Evolutionary conservation across 1,140 invertebrate genomes (phyloP).

Genomic region (Drosophila navojoa): DNA sequence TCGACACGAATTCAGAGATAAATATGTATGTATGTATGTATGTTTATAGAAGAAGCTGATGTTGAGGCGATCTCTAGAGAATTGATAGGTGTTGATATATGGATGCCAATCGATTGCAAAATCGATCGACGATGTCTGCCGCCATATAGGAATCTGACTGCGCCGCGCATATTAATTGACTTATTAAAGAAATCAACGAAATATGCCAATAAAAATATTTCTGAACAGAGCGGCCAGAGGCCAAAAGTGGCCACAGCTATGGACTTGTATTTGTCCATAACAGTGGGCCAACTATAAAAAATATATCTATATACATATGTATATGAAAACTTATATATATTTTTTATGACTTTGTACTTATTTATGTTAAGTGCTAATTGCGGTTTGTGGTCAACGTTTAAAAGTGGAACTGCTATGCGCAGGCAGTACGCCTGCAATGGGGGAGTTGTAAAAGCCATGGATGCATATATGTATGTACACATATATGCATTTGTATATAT

Average conservation of each 20-base stretch:
- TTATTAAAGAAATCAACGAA: conserved; percentile 61
- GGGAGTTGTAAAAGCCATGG: conserved; percentile 30
- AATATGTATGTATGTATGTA: conserved; percentile 2
- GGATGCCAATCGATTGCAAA: conserved; percentile 59
- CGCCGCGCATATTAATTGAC: conserved; percentile 69
- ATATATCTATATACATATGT: neutral
- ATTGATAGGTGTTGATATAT: conserved; percentile 68
- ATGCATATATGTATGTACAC: neutral
- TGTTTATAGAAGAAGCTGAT: too few species aligned
- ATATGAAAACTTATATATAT: too few species aligned
- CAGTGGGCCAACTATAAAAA: conserved; percentile 17
- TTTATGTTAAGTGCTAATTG: conserved; percentile 74
- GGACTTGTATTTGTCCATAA: conserved; percentile 19
- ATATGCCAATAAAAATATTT: conserved; percentile 70
- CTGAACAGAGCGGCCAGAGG: conserved; percentile 4
- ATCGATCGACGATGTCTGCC: conserved; percentile 24
- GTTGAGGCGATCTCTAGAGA: conserved; percentile 9
- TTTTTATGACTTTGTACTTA: conserved; percentile 67
- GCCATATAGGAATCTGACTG: conserved; percentile 62
- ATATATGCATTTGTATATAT: neutral
- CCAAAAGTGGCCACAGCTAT: conserved; percentile 24
- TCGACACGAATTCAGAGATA: conserved; percentile 55
- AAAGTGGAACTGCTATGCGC: conserved; percentile 23
- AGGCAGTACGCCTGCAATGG: neutral
- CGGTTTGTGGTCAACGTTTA: conserved; percentile 62